Percentiles rank a stretch among this genome's conserved stretches.
phyloP scores from a whole-genome alignment of 2,797 vertebrate genomes.

The Premnoplex brunnescens region DNA sequence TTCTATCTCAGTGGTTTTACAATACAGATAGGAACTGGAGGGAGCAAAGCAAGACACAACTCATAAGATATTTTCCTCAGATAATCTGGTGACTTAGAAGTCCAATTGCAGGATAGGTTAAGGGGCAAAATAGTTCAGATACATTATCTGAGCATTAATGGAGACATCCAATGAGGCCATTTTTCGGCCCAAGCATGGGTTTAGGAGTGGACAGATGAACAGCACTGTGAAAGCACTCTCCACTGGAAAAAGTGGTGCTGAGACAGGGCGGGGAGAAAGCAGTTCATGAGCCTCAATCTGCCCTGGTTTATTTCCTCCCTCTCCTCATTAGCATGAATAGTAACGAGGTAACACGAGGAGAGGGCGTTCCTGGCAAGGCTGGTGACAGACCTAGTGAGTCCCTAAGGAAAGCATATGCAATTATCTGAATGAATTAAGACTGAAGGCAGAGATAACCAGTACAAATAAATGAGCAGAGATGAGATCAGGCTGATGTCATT shows the following conservation, averaged over 20 bases:
- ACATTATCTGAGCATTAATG: background rate
- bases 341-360: background rate
- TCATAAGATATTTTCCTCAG: background rate
- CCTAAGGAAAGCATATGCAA: background rate
- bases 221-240: background rate
- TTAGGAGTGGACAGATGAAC: background rate
- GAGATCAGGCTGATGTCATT: slow-evolving; percentile 61
- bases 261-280: background rate
- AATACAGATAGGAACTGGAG: background rate
- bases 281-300: background rate
- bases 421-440: slow-evolving; percentile 36
- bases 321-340: slow-evolving; percentile 4
- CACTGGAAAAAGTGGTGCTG: background rate
- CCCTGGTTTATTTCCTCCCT: background rate
- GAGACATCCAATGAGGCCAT: background rate
- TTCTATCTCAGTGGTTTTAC: background rate
- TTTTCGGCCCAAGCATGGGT: background rate
- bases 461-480: slow-evolving; percentile 16
- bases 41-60: background rate
- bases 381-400: background rate
- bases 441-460: slow-evolving; percentile 40
- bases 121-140: background rate
- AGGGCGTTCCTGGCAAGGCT: background rate
- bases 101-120: background rate
- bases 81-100: background rate